Base-by-base conservation (phyloP, 1,140 invertebrate genomes). In the Amphibalanus amphitrite region DNA sequence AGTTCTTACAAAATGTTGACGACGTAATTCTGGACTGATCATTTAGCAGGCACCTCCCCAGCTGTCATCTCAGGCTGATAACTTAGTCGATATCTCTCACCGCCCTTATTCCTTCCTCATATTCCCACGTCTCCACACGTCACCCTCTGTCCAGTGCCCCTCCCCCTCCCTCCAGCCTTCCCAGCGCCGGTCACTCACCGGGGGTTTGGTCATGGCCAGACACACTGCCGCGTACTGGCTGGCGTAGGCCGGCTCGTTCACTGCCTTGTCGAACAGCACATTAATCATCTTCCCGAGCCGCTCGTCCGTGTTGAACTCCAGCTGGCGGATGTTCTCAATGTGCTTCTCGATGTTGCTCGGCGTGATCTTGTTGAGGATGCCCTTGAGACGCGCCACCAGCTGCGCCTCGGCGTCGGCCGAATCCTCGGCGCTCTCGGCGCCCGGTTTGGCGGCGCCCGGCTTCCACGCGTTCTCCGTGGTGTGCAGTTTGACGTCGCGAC, bases 331-430 rank as follows among this genome's bases (percentile, higher is more conserved):
- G 82, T 92, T 89, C 29, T 86, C 84, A 1, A 94, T 82, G 33
- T 97, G 81, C 1, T 86, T 90, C 59, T 88, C 84, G 77, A 95
- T 94, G 78, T 95, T 95, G 78, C 97, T 90, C 0, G 94, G 95
- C 0, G 94, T 97, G 33, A 98, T 81, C 80, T 97, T 97, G 80
- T 98, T 97, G 4, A 98, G 80, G 69, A 97, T 90, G 78, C 91
- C 90, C 72, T 92, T 85, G 70, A 96, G 90, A 75, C 84, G 88
- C 77, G 90, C 92, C 74, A 90, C 88, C 70, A 97, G 79, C 30
- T 88, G 86, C 82, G 89, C 85, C 74, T 85, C 82, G 29, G 86
- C 88, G 74, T 88, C 87, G 23, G 80, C 79, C 65, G 88, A 85
- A 10, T 88, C 87, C 69, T 89, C 87, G 69, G 79, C 80, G 6